Conservation (phyloP, 2,113 vertebrate genomes). For the Dermatemys mawii region DNA sequence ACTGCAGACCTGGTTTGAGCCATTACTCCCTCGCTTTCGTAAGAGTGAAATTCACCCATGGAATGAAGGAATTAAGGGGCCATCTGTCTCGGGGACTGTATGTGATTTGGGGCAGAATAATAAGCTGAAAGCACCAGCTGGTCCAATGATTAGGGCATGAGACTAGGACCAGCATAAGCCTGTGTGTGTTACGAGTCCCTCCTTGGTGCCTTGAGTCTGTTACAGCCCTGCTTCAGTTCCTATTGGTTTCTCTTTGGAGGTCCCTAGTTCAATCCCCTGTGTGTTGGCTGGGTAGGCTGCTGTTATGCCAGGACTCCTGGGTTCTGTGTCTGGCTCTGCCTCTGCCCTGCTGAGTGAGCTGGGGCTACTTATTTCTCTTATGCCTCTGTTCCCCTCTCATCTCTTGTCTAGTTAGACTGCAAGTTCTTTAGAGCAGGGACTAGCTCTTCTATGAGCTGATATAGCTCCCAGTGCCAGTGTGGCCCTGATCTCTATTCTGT, state of each 20-base stretch:
- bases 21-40: constrained; percentile 42
- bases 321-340: neutral
- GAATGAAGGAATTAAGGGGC: constrained; percentile 66
- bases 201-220: neutral
- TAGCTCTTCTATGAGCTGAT: neutral
- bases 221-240: neutral
- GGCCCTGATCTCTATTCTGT: too few species aligned
- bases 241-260: too few species aligned
- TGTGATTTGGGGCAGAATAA: constrained; percentile 23
- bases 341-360: neutral
- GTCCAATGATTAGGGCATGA: fast-evolving
- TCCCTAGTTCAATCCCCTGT: too few species aligned
- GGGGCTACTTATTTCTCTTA: neutral
- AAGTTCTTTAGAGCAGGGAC: neutral
- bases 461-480: neutral
- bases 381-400: neutral
- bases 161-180: neutral
- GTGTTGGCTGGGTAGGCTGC: too few species aligned
- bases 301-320: neutral
- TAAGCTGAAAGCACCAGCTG: constrained; percentile 18
- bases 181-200: neutral
- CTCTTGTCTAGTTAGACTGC: neutral
- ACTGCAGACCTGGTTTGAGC: neutral
- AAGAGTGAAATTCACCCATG: constrained; percentile 56
- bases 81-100: constrained; percentile 49